Evolutionary conservation across 2,797 vertebrate species (phyloP).

Genomic region (Bufotes viridis): DNA sequence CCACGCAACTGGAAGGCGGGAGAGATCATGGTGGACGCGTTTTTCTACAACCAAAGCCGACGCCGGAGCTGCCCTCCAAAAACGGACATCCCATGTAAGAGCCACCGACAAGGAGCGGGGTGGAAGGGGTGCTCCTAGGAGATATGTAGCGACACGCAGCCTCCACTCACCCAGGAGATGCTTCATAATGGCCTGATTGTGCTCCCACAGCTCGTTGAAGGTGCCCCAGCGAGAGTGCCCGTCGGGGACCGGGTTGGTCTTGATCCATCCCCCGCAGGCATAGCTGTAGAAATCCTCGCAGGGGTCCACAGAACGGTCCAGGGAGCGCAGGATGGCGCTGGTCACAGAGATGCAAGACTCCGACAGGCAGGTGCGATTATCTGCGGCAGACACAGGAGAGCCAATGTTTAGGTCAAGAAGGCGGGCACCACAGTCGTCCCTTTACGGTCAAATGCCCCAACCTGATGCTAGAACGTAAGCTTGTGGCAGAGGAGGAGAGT

Average conservation of each 20-base stretch:
- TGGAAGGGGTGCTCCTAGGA: too few relatives aligned
- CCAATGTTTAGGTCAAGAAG: too few relatives aligned
- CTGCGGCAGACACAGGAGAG: slow-evolving; percentile 68
- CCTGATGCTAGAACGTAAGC: background rate
- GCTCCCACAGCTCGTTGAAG: slow-evolving; percentile 96
- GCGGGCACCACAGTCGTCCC: background rate
- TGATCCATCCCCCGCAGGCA: slow-evolving; percentile 93
- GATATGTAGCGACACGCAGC: background rate
- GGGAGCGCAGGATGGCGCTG: slow-evolving; percentile 83
- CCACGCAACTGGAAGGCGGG: background rate
- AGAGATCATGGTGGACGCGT: background rate
- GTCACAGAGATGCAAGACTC: slow-evolving; percentile 89
- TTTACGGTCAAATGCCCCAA: background rate
- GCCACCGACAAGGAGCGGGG: too few relatives aligned
- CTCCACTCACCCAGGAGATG: slow-evolving; percentile 85
- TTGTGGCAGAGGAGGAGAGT: background rate
- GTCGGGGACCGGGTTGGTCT: slow-evolving; percentile 90
- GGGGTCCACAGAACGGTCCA: slow-evolving; percentile 88
- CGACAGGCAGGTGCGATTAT: slow-evolving; percentile 81
- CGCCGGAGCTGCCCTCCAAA: too few relatives aligned
- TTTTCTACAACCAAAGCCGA: background rate
- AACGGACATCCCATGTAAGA: background rate
- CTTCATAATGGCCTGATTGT: slow-evolving; percentile 96
- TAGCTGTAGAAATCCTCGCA: slow-evolving; percentile 95
- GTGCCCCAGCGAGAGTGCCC: slow-evolving; percentile 96